phyloP scores from a whole-genome alignment of 2,888 invertebrate genomes.

The Rhopalosiphum nymphaeae region DNA sequence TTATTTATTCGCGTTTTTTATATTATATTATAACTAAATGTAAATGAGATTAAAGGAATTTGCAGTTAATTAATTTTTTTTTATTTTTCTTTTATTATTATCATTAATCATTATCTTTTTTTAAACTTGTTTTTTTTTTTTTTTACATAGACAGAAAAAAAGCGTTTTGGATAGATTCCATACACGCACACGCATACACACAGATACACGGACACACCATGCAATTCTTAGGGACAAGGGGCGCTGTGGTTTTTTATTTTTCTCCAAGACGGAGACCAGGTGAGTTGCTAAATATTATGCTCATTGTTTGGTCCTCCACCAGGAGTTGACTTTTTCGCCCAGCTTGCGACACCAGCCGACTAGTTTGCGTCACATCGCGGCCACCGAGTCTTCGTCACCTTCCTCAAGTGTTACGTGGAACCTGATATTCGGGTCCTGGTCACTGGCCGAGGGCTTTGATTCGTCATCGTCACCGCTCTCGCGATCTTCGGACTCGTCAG shows the following conservation, averaged over 20 bases:
- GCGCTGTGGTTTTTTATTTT: not conserved
- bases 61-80: constrained; percentile 35
- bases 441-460: constrained; percentile 59
- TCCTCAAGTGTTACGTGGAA: constrained; percentile 84
- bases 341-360: constrained; percentile 91
- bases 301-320: constrained; percentile 74
- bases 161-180: constrained; percentile 35
- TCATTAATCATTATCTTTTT: constrained; percentile 30
- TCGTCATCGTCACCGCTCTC: constrained; percentile 70
- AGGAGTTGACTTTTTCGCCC: constrained; percentile 89
- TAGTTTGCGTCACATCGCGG: constrained; percentile 94
- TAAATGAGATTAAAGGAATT: constrained; percentile 64
- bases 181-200: constrained; percentile 20
- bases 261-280: not conserved
- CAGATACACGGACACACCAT: constrained; percentile 21
- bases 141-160: constrained; percentile 51
- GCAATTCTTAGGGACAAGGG: constrained; percentile 25
- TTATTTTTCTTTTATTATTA: constrained; percentile 19
- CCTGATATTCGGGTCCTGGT: constrained; percentile 69
- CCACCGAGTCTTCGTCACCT: constrained; percentile 75
- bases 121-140: constrained; percentile 28
- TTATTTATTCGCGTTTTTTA: constrained; percentile 43
- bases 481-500: constrained; percentile 81
- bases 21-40: constrained; percentile 30
- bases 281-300: not conserved